A percentile compares a stretch with the other conserved stretches of the same genome.
Conservation (phyloP, 1,140 invertebrate genomes). For the Ditylenchus dipsaci region DNA sequence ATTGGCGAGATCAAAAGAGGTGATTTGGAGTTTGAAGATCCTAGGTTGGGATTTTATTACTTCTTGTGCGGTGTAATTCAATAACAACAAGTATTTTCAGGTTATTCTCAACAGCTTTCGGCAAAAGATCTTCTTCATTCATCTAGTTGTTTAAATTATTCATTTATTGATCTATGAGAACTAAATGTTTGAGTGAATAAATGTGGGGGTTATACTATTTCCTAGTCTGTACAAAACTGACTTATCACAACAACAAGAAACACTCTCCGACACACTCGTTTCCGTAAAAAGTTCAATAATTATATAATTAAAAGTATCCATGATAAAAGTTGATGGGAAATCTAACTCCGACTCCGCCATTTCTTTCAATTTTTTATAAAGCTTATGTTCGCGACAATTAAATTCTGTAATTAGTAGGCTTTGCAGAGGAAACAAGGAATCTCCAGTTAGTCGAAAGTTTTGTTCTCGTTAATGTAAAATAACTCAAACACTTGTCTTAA, state of each 20-base stretch:
- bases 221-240: background rate
- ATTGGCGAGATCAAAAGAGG: background rate
- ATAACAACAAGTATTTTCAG: background rate
- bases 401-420: too few species aligned
- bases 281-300: background rate
- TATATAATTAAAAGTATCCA: too few species aligned
- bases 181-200: background rate
- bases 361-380: too few species aligned
- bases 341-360: too few species aligned
- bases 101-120: constrained; percentile 4
- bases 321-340: too few species aligned
- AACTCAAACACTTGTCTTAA: too few species aligned
- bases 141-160: background rate
- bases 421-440: too few species aligned
- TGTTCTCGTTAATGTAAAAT: too few species aligned
- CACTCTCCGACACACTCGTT: background rate
- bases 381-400: too few species aligned
- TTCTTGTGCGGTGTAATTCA: background rate
- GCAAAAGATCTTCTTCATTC: background rate
- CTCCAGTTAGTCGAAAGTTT: too few species aligned
- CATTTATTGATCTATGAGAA: background rate
- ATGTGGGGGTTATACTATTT: background rate
- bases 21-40: background rate
- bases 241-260: background rate
- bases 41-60: background rate